Evolutionary conservation across 2,888 invertebrate species (phyloP), one percentile per base, ranked within the genome.

Genomic region (Drosophila maculinotata): DNA sequence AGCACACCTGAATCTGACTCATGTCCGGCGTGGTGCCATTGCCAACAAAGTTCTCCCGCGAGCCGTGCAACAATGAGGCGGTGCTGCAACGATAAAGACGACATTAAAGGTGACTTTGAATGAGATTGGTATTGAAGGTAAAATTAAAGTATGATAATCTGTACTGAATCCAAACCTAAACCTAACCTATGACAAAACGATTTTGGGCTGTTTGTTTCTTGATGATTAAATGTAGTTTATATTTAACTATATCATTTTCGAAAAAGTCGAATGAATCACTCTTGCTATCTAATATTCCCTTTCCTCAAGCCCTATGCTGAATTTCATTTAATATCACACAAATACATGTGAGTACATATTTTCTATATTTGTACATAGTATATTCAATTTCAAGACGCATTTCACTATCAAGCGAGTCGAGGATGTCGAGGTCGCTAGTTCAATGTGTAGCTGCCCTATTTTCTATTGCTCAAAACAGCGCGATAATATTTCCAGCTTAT

Each of bases 1-100:
- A 96, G 87, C 96, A 96, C 20, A 94, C 92, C 68, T 94, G 92
- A 76, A 95, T 94, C 64, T 93, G 93, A 83, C 95, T 95, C 79
- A 94, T 92, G 17, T 94, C 93, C 5, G 94, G 91, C 1, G 93
- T 92, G 0, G 95, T 90, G 25, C 91, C 91, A 65, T 91, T 91
- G 41, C 91, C 90, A 14, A 64, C 76, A 1, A 88, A 86, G 1
- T 87, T 66, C 0, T 66, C 65, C 0, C 75, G 71, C n/a, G 82
- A 52, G 3, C 82, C 68, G 69, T 82, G 76, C 10, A 90, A 67
- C 14, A 91, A 70, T 0, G 91, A 86, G 1, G 78, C 74, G 15
- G 92, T 91, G 14, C 92, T 91, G 17, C 0, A 28, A 38, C 10
- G 8, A 6, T 8, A 8, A 10, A 36, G 2, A n/a, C n/a, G n/a